Evolutionary conservation across 2,113 vertebrate species (phyloP).

Genomic region (Colistium nudipinnis): DNA sequence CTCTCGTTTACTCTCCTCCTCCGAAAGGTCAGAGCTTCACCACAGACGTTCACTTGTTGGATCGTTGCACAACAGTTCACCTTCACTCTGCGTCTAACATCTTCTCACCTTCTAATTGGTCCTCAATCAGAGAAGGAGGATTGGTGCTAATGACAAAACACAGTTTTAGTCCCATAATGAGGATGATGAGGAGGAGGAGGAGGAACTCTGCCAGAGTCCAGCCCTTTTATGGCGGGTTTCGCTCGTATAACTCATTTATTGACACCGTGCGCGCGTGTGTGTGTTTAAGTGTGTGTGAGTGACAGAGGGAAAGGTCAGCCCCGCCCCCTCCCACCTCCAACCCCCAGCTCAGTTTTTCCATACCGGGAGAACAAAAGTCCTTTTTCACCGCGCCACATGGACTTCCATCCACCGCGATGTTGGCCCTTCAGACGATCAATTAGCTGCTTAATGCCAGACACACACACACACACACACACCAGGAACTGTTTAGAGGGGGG

Average conservation of each 20-base stretch:
- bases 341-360: slow-evolving; percentile 76
- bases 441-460: slow-evolving; percentile 62
- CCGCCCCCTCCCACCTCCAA: slow-evolving; percentile 17
- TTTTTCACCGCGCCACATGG: slow-evolving; percentile 74
- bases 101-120: too few species aligned
- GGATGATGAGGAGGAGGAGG: too few species aligned
- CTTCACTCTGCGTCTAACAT: too few species aligned
- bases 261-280: slow-evolving; percentile 27
- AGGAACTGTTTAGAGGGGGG: slow-evolving; percentile 57
- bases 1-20: too few species aligned
- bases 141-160: too few species aligned
- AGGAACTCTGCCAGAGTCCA: slow-evolving; percentile 10
- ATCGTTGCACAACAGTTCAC: too few species aligned
- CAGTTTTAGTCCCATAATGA: too few species aligned
- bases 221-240: slow-evolving; percentile 42
- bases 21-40: background rate
- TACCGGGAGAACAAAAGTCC: slow-evolving; percentile 78
- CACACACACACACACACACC: slow-evolving; percentile 44
- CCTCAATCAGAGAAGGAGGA: too few species aligned
- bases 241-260: slow-evolving; percentile 62
- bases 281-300: background rate
- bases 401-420: slow-evolving; percentile 43
- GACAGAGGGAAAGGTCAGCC: slow-evolving; percentile 61
- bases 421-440: slow-evolving; percentile 69
- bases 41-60: background rate